These are phyloP conservation scores for Ophiodon elongatus DNA, from an alignment of 2,113 vertebrate genomes.

Conservation along the genomic window DNA sequence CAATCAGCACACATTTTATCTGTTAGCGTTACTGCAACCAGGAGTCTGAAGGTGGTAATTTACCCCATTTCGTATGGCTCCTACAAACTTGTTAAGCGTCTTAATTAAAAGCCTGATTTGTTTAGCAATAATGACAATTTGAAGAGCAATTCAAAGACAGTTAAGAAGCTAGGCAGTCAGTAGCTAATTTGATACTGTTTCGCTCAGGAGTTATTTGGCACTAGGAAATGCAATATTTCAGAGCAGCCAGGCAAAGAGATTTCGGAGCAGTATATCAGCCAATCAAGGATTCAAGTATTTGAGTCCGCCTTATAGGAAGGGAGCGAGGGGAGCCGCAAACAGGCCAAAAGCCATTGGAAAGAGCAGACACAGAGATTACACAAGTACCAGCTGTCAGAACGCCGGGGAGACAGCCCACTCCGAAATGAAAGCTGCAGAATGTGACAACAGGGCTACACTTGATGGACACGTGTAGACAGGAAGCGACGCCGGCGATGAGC, in stretches of 20 bases:
- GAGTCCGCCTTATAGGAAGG: background rate
- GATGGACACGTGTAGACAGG: conserved; percentile 76
- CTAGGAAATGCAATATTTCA: background rate
- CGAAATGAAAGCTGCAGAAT: conserved; percentile 77
- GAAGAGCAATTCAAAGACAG: conserved; percentile 59
- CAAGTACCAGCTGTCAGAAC: conserved; percentile 78
- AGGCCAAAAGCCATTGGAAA: conserved; percentile 78
- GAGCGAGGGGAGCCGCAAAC: conserved; percentile 25
- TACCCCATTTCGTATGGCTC: conserved; percentile 32
- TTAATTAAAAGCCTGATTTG: conserved; percentile 67
- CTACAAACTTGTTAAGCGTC: conserved; percentile 42
- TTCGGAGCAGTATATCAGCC: conserved; percentile 5
- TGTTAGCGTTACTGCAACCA: conserved; percentile 21
- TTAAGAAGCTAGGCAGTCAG: conserved; percentile 42
- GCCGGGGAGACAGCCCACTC: conserved; percentile 80
- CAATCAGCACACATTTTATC: conserved; percentile 21
- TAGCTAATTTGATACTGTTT: conserved; percentile 44
- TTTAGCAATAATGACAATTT: conserved; percentile 62
- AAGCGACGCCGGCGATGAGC: conserved; percentile 54
- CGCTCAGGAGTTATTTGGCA: conserved; percentile 14
- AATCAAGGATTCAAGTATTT: conserved; percentile 27
- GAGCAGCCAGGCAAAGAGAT: conserved; percentile 13
- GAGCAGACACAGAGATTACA: conserved; percentile 80
- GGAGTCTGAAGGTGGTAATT: conserved; percentile 33
- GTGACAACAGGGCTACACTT: conserved; percentile 60